Base-by-base conservation (phyloP, 2,888 invertebrate genomes). In the Volucella inflata region DNA sequence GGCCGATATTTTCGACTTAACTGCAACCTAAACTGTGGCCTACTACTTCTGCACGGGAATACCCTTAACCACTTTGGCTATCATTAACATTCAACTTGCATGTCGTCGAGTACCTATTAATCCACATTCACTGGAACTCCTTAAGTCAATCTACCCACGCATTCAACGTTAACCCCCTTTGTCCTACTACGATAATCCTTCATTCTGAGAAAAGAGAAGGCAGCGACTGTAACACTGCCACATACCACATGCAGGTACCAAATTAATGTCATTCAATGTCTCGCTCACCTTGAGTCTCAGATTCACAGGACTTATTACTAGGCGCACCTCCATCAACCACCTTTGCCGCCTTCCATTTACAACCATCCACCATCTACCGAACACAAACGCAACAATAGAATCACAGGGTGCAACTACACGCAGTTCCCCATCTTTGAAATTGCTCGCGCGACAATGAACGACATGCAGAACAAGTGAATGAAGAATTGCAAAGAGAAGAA, bases 161-260 rank as follows among this genome's bases (percentile, higher is more conserved):
- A 16, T 8, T 6, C 44, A 51, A 3, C 46, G 30, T n/a, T n/a
- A n/a, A 0, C 8, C 68, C 59, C 46, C 14, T 0, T 38, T 48
- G 44, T 42, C 64, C 71, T 72, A 65, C 72, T 72, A 72, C 72
- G 65, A 44, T 59, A 71, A 72, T 71, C 65, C 59, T 71, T 78
- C 50, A 46, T 64, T 42, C 77, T 36, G 21, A 30, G 44, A 60
- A 65, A n/a, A 21, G 11, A 1, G n/a, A 16, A 17, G 30, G 30
- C 6, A 6, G 40, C 14, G n/a, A 12, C 44, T 42, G 21, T 8
- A 4, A 9, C 11, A 11, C n/a, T 21, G 1, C 8, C n/a, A 42
- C 2, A 30, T 62, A 53, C 30, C 30, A 30, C 55, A 60, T 60
- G 72, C 21, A 12, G 44, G 38, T 72, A 59, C 57, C 65, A 71